phyloP scores from a whole-genome alignment of 2,113 vertebrate species.

The Oreochromis niloticus region DNA sequence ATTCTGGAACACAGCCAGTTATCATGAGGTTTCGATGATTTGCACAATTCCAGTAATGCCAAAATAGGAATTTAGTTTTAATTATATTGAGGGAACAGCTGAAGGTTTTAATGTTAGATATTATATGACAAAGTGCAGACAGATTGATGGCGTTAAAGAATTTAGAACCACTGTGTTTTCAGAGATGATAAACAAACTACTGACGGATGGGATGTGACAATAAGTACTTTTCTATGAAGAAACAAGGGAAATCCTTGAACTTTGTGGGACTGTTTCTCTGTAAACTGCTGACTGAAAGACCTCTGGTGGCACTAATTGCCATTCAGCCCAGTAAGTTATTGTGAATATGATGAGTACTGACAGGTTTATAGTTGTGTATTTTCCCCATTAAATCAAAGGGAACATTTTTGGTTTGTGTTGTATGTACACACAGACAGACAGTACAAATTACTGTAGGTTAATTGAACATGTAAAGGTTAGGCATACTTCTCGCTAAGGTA shows the following conservation, averaged over 20 bases:
- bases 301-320: not conserved
- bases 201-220: not conserved
- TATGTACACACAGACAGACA: not conserved
- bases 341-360: not conserved
- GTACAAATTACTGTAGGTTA: conserved; percentile 15
- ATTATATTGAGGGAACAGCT: not conserved
- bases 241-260: not conserved
- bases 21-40: not conserved
- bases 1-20: not conserved
- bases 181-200: not conserved
- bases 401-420: not conserved
- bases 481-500: not conserved
- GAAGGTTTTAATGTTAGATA: not conserved
- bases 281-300: not conserved
- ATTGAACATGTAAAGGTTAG: conserved; percentile 29
- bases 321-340: not conserved
- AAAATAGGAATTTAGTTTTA: not conserved
- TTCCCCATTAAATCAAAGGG: not conserved
- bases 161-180: not conserved
- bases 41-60: not conserved
- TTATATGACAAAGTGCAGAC: not conserved
- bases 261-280: not conserved
- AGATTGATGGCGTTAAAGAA: not conserved
- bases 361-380: not conserved
- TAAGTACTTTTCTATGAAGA: not conserved